Conservation (phyloP, 2,888 invertebrate genomes). For the Polyploca ridens region DNA sequence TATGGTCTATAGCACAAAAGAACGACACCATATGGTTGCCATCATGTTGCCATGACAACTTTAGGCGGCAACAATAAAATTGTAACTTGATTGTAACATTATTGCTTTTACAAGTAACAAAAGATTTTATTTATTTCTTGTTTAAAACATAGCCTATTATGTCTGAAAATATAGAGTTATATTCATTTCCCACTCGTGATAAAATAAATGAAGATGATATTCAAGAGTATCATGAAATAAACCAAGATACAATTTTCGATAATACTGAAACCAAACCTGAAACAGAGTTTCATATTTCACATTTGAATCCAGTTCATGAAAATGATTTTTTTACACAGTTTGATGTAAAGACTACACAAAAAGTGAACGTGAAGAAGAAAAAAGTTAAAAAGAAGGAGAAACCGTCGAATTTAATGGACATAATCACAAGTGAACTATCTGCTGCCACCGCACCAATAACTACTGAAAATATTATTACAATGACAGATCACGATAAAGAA, state of each 20-base stretch:
- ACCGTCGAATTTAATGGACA: constrained; percentile 59
- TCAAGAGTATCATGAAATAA: constrained; percentile 73
- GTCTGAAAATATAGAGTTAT: constrained; percentile 64
- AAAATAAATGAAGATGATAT: constrained; percentile 53
- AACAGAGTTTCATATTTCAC: constrained; percentile 20
- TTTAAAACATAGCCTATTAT: constrained; percentile 37
- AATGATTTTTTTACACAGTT: constrained; percentile 67
- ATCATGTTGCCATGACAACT: constrained; percentile 53
- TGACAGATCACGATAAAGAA: constrained; percentile 38
- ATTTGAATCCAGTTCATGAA: constrained; percentile 44
- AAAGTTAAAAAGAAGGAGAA: constrained; percentile 53
- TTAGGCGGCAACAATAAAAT: constrained; percentile 39
- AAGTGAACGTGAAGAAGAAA: constrained; percentile 52
- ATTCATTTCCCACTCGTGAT: constrained; percentile 37
- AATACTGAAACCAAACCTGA: constrained; percentile 39
- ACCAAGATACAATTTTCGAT: constrained; percentile 39
- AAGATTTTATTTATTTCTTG: background rate
- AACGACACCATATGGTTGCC: constrained; percentile 25
- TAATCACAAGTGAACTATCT: constrained; percentile 63
- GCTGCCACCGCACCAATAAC: constrained; percentile 47
- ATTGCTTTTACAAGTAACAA: background rate
- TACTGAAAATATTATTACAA: constrained; percentile 51
- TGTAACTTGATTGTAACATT: constrained; percentile 4
- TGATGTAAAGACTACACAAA: constrained; percentile 46
- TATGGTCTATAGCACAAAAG: too few species aligned